These are phyloP conservation scores for Perccottus glenii DNA, from an alignment of 2,113 vertebrate genomes.

Conservation along the genomic window DNA sequence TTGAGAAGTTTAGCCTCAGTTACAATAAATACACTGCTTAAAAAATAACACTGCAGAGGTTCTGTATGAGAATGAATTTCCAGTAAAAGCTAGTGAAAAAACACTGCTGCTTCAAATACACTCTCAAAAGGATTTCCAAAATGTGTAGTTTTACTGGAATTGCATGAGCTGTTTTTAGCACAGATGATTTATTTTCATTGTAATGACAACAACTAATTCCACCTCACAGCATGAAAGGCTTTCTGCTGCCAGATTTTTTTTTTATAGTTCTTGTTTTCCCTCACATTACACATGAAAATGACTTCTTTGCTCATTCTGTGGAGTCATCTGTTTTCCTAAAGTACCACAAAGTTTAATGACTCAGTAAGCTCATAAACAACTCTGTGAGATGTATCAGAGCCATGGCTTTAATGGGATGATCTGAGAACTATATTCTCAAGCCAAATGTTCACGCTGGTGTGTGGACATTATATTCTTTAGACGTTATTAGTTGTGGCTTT, in stretches of 20 bases:
- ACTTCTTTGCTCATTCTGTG: constrained; percentile 6
- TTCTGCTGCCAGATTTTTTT: constrained; percentile 18
- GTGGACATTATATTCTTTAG: constrained; percentile 10
- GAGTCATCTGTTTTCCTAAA: constrained; percentile 8
- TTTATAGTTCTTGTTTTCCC: constrained; percentile 5
- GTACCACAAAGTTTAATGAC: constrained; percentile 16
- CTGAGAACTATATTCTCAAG: background rate
- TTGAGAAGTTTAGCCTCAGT: too few species aligned
- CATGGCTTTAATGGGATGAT: background rate
- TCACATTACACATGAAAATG: constrained; percentile 20
- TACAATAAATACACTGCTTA: too few species aligned
- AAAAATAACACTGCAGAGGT: too few species aligned
- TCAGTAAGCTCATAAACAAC: constrained; percentile 17
- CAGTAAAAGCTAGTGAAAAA: background rate
- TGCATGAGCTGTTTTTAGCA: constrained; percentile 19
- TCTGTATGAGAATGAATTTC: constrained; percentile 11
- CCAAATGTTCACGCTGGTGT: background rate
- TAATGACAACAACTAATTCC: constrained; percentile 30
- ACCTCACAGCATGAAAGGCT: constrained; percentile 17
- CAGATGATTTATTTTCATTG: constrained; percentile 24
- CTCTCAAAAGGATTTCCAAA: constrained; percentile 28
- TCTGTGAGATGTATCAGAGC: background rate
- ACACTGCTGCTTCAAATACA: constrained; percentile 28
- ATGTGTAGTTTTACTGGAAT: background rate
- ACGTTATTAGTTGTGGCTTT: constrained; percentile 34